These are phyloP conservation scores for Pomacea canaliculata DNA, from an alignment of 2,888 invertebrate genomes.

Conservation along the genomic window DNA sequence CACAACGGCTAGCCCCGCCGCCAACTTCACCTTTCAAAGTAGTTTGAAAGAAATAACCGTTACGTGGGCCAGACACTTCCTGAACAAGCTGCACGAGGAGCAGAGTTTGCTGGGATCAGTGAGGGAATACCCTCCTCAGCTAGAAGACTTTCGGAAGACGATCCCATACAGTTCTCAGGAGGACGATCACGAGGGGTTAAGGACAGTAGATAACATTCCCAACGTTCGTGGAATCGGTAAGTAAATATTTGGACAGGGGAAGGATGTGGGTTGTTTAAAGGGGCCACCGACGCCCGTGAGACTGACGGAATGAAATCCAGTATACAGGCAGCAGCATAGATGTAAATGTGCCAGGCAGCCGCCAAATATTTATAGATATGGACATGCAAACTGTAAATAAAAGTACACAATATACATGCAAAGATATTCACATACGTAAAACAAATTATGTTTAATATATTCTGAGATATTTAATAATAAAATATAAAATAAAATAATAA, in stretches of 20 bases:
- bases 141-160: not conserved
- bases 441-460: too few relatives aligned
- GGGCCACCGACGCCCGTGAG: too few relatives aligned
- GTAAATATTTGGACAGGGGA: not conserved
- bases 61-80: not conserved
- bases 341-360: too few relatives aligned
- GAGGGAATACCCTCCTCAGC: not conserved
- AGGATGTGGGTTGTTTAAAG: too few relatives aligned
- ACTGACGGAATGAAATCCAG: too few relatives aligned
- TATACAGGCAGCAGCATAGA: too few relatives aligned
- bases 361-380: too few relatives aligned
- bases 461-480: too few relatives aligned
- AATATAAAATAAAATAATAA: too few relatives aligned
- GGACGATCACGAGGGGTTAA: not conserved
- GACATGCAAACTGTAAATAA: too few relatives aligned
- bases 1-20: not conserved
- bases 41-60: not conserved
- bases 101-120: not conserved
- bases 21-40: not conserved
- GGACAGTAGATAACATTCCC: not conserved
- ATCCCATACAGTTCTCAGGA: not conserved
- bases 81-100: constrained; percentile 17
- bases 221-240: not conserved
- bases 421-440: too few relatives aligned
- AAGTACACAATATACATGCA: too few relatives aligned